Evolutionary conservation across 2,113 vertebrate species (phyloP).

Genomic region (Pollimyrus isidori): DNA sequence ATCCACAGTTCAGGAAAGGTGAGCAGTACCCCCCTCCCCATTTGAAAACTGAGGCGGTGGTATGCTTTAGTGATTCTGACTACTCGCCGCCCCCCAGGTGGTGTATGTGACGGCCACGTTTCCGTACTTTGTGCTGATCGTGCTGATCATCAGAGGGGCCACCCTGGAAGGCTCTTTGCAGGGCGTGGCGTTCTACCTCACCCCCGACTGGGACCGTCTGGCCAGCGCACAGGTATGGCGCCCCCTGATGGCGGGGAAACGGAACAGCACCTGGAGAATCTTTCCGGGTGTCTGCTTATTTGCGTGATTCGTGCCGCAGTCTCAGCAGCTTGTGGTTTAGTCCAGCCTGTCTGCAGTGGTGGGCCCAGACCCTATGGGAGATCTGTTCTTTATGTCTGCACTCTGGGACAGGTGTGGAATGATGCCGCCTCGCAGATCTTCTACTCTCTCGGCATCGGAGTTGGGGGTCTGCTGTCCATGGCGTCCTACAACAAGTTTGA

Average conservation of each 20-base stretch:
- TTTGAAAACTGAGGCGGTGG: not conserved
- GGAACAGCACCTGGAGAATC: not conserved
- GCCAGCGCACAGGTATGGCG: slow-evolving; percentile 60
- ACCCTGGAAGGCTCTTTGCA: slow-evolving; percentile 62
- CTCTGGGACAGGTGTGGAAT: slow-evolving; percentile 63
- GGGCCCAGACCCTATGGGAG: no score
- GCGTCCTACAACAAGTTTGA: slow-evolving; percentile 75
- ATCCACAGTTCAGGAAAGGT: slow-evolving; percentile 75
- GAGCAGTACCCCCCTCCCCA: slow-evolving; percentile 7
- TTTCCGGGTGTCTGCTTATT: not conserved
- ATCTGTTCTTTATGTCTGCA: not conserved
- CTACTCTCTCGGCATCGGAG: slow-evolving; percentile 70
- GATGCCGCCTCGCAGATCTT: slow-evolving; percentile 75
- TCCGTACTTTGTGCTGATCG: slow-evolving; percentile 65
- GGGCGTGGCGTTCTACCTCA: slow-evolving; percentile 64
- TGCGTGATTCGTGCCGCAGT: not conserved
- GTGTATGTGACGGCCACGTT: slow-evolving; percentile 71
- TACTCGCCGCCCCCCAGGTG: slow-evolving; percentile 43
- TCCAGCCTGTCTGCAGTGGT: not conserved
- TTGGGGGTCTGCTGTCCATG: slow-evolving; percentile 71
- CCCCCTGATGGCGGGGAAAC: not conserved
- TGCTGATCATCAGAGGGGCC: slow-evolving; percentile 60
- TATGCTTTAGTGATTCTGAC: not conserved
- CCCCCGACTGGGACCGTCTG: slow-evolving; percentile 62
- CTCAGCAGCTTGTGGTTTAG: not conserved